These are phyloP conservation scores for Todiramphus saurophagus DNA, from an alignment of 2,113 vertebrate genomes.

Conservation along the genomic window DNA sequence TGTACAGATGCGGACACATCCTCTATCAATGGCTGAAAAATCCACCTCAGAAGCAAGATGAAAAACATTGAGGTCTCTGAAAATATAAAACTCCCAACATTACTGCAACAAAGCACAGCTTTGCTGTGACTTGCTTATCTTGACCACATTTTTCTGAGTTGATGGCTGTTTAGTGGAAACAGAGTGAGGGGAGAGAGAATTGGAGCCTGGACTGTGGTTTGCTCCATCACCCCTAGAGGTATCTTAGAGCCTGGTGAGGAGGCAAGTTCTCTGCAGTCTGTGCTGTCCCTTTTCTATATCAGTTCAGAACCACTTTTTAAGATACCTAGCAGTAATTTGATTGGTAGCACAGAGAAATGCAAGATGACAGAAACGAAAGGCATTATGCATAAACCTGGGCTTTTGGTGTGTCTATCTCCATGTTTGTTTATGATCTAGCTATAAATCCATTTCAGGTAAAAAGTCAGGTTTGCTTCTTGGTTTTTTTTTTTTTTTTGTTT, in stretches of 20 bases:
- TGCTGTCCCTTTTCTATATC: not conserved
- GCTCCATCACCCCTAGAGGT: not conserved
- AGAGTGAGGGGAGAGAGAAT: not conserved
- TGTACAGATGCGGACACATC: not conserved
- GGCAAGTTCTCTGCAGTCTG: not conserved
- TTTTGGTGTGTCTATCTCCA: not conserved
- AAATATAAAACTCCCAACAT: not conserved
- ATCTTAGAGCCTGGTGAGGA: not conserved
- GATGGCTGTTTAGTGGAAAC: not conserved
- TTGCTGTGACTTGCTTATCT: not conserved
- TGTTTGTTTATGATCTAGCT: not conserved
- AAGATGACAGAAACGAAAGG: not conserved
- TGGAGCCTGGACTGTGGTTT: not conserved
- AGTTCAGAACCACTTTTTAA: not conserved
- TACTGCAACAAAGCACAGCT: not conserved
- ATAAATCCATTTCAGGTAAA: not conserved
- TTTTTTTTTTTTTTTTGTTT: not conserved
- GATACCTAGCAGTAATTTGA: not conserved
- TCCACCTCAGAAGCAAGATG: not conserved
- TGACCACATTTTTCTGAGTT: not conserved
- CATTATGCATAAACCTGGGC: not conserved
- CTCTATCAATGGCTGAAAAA: not conserved
- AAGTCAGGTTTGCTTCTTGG: not conserved
- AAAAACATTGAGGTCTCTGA: not conserved
- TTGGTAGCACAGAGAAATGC: not conserved